Evolutionary conservation across 2,113 vertebrate species (phyloP), one percentile per base, ranked within the genome.

Genomic region (Clinocottus analis): DNA sequence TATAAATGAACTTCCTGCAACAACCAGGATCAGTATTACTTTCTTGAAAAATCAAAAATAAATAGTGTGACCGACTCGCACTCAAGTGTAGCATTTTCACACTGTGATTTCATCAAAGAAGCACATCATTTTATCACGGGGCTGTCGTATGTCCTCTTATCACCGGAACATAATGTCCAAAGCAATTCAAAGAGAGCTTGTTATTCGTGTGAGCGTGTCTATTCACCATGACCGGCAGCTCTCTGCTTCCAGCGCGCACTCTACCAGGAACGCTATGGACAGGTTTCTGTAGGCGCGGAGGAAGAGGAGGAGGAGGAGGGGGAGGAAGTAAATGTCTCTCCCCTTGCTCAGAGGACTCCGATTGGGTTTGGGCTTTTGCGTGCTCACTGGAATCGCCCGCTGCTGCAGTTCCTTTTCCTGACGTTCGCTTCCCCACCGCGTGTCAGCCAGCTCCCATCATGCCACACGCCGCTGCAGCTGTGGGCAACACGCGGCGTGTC

Each of bases 401-500:
- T 78, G 76, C 82, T 82, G 53, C 81, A 64, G 66, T 62, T 75
- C 56, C 62, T n/a, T 61, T n/a, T 75, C 55, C 71, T 8, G 73
- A 78, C 45, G 62, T 82, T 84, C 17, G 41, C 85, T 70, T 80
- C 72, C 79, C 71, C 67, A 62, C 59, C 29, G 13, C 71, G 80
- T 85, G 75, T 77, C 82, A 82, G 80, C 75, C 69, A 66, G 84
- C 76, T 79, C 68, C 72, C 83, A 81, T 88, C 86, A 82, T 39
- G 45, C 84, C 75, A 31, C 64, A 47, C 45, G 51, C 60, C 77
- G 39, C 61, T 68, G 85, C 75, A 82, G 73, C 83, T 72, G 71
- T 39, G 33, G 75, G 80, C 61, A 66, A 84, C 80, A 53, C 75
- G 81, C 84, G 85, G 85, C 88, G 79, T 72, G 79, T 80, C 82